Evolutionary conservation across 2,113 vertebrate species (phyloP).

Genomic region (Vombatus ursinus): DNA sequence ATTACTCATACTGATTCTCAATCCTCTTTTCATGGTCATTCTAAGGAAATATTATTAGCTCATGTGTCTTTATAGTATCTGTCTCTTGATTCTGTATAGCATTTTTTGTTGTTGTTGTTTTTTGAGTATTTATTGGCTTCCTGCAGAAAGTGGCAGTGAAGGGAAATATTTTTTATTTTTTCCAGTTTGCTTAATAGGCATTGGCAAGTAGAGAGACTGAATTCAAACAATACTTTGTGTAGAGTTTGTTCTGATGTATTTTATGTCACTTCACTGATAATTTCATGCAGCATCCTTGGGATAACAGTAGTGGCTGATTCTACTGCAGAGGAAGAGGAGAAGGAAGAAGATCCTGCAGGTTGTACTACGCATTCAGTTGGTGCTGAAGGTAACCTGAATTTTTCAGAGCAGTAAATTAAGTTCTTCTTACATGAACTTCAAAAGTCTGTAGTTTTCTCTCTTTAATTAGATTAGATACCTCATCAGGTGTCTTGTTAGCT

Average conservation of each 20-base stretch:
- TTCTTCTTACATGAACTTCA: background rate
- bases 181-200: conserved; percentile 1
- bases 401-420: conserved; percentile 8
- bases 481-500: background rate
- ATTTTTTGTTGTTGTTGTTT: conserved; percentile 52
- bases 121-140: conserved; percentile 35
- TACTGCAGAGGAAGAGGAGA: conserved; percentile 41
- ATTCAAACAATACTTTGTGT: conserved; percentile 27
- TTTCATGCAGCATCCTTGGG: conserved; percentile 75
- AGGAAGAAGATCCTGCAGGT: conserved; percentile 56
- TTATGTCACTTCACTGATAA: conserved; percentile 29
- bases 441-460: background rate
- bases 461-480: conserved; percentile 28
- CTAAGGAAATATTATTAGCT: conserved; percentile 27
- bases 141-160: conserved; percentile 7
- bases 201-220: background rate
- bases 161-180: conserved; percentile 1
- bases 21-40: background rate
- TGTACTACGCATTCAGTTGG: background rate
- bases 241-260: background rate
- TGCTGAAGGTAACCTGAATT: conserved; percentile 79
- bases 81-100: conserved; percentile 13
- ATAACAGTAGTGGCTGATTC: conserved; percentile 48
- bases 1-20: background rate
- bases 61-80: background rate